Conservation (phyloP, 2,113 vertebrate species). For the Micromys minutus region DNA sequence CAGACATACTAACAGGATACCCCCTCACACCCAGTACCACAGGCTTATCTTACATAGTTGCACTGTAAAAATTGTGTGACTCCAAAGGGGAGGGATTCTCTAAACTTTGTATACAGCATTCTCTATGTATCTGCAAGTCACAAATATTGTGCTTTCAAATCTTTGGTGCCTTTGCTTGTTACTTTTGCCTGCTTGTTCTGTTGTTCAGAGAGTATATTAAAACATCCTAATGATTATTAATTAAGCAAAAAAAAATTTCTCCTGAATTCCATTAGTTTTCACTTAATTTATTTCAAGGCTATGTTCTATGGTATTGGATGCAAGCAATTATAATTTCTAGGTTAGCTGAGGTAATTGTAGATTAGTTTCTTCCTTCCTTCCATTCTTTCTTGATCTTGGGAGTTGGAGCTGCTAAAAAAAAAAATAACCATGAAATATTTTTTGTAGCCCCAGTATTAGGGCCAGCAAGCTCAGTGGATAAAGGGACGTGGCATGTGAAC, state of each 20-base stretch:
- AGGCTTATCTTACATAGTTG: neutral
- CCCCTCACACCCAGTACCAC: neutral
- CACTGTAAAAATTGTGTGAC: neutral
- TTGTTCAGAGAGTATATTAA: constrained; percentile 8
- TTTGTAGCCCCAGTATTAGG: neutral
- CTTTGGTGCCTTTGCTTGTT: neutral
- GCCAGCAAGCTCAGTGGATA: neutral
- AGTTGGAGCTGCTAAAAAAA: neutral
- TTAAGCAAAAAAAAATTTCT: neutral
- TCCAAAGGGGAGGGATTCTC: neutral
- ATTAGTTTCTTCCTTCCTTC: neutral
- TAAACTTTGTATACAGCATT: neutral
- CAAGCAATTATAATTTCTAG: neutral
- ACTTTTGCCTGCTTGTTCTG: neutral
- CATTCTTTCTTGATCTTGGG: neutral
- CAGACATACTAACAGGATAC: neutral
- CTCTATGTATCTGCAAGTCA: neutral
- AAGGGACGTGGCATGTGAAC: neutral
- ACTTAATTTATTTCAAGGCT: neutral
- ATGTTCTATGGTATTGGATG: neutral
- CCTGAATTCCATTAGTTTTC: neutral
- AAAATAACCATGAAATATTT: neutral
- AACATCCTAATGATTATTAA: neutral
- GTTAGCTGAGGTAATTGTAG: neutral
- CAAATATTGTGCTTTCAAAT: neutral